Base-by-base conservation (phyloP, 2,113 vertebrate species). In the Galeopterus variegatus region DNA sequence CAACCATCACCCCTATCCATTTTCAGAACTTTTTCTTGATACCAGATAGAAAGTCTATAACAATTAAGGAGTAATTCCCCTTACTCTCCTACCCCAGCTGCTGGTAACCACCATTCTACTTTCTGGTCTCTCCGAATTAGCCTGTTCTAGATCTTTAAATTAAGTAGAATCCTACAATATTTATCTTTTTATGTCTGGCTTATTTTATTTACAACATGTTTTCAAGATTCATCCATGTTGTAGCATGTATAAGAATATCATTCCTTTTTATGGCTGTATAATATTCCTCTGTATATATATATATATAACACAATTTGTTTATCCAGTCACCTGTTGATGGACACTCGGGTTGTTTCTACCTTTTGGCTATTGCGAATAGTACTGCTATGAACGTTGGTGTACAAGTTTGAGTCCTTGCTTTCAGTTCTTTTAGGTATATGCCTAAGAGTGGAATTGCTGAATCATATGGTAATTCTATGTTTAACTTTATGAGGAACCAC, bases 121-220 rank as follows among this genome's bases (percentile, higher is more conserved):
- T 82, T 84, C 24, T 69, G 14, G 14, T 89, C 33, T 90, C 82
- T 80, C 1, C 86, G 17, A 94, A 64, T 81, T 80, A 52, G 23
- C 24, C n/a, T 84, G 9, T 58, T 81, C 56, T 73, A 88, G 10
- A 15, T 73, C 69, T 54, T 92, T 70, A 84, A 77, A 65, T 7
- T 73, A 88, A 70, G 52, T 94, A 21, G 70, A 89, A 77, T 86
- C 26, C 11, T 93, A 9, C 23, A 36, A 24, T 87, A n/a, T 79
- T 94, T 90, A 26, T 50, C 17, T 5, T 86, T 93, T 88, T n/a
- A 6, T 81, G 21, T 93, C n/a, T 96, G 10, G 6, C 10, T 90
- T 95, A 94, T 90, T 93, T 93, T 41, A 77, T 36, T 86, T 90
- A 87, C 41, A 84, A 82, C 72, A 93, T 36, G 17, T 56, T 67